These are phyloP conservation scores for Pelodiscus sinensis DNA, from an alignment of 2,113 vertebrate species.

Conservation along the genomic window DNA sequence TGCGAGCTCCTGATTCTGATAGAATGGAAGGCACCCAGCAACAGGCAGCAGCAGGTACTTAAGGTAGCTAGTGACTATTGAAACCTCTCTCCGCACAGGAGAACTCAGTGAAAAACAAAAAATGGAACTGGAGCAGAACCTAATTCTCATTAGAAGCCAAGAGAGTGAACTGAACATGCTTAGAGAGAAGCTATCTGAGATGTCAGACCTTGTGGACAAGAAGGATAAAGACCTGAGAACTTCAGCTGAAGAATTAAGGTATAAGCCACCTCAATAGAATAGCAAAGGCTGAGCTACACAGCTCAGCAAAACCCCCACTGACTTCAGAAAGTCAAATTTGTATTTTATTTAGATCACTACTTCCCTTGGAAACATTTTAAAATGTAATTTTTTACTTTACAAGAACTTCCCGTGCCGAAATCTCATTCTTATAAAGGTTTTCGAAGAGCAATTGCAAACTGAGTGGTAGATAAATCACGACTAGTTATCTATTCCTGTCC, in stretches of 20 bases:
- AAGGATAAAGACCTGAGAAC: constrained; percentile 75
- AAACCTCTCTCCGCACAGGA: constrained; percentile 59
- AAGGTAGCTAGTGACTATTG: not conserved
- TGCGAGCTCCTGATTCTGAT: accelerated
- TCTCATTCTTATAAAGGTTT: accelerated
- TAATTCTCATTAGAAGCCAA: constrained; percentile 66
- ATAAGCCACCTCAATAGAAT: accelerated
- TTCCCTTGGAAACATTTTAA: accelerated
- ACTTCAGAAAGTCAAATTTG: not conserved
- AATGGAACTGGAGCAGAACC: constrained; percentile 78
- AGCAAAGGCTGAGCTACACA: not conserved
- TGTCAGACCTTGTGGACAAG: constrained; percentile 69
- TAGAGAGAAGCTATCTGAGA: constrained; percentile 56
- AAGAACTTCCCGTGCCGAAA: not conserved
- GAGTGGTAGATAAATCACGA: not conserved
- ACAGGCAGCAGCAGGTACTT: not conserved
- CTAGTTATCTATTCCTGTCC: not conserved
- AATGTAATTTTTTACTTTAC: not conserved
- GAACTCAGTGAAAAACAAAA: constrained; percentile 84
- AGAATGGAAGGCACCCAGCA: not conserved
- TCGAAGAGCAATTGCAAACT: not conserved
- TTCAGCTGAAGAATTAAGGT: constrained; percentile 76
- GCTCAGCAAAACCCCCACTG: not conserved
- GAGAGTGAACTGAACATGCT: constrained; percentile 72
- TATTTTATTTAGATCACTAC: not conserved